These are phyloP conservation scores for Hipposideros armiger DNA, from an alignment of 2,113 vertebrate species.

Conservation along the genomic window DNA sequence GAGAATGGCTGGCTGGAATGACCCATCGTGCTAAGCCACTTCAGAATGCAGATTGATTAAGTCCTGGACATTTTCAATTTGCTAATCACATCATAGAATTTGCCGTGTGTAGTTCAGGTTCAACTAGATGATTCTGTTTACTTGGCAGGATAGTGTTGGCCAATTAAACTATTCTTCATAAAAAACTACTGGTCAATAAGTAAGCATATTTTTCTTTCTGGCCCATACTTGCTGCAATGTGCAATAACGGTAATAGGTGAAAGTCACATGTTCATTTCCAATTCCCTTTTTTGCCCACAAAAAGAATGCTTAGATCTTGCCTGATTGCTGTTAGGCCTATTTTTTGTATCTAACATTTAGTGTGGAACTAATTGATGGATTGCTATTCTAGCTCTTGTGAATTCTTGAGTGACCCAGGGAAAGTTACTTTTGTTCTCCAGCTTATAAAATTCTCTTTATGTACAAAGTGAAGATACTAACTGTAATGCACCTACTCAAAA, in stretches of 20 bases:
- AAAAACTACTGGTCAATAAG: not conserved
- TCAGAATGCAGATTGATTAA: not conserved
- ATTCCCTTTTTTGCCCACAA: not conserved
- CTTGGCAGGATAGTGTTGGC: not conserved
- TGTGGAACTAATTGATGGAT: not conserved
- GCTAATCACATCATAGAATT: not conserved
- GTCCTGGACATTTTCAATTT: not conserved
- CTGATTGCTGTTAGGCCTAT: not conserved
- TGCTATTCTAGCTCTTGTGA: not conserved
- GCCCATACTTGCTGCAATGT: not conserved
- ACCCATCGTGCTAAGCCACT: not conserved
- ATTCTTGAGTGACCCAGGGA: not conserved
- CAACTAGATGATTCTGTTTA: not conserved
- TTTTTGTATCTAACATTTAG: slow-evolving; percentile 9
- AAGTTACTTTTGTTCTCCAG: slow-evolving; percentile 11
- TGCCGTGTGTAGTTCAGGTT: not conserved
- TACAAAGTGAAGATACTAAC: not conserved
- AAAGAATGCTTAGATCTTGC: not conserved
- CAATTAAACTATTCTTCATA: not conserved
- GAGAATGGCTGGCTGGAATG: not conserved
- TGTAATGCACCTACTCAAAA: not conserved
- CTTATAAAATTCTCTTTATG: slow-evolving; percentile 10
- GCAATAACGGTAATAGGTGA: not conserved
- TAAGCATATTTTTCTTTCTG: not conserved
- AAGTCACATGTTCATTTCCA: not conserved